Conservation (phyloP, 2,888 invertebrate species). For the Gymnocheta viridis region DNA sequence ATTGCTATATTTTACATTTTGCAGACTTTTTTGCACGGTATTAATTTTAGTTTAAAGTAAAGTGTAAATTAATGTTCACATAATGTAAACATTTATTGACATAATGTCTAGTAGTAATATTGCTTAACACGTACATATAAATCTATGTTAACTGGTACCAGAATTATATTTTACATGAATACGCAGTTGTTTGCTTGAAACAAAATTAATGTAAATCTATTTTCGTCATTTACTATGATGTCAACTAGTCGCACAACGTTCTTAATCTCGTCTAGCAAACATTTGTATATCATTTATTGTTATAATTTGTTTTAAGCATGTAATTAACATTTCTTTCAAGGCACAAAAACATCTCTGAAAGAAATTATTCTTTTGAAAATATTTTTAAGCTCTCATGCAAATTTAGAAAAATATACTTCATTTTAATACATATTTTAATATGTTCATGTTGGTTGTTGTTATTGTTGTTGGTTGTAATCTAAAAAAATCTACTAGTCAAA, state of each 20-base stretch:
- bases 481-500: conserved; percentile 37
- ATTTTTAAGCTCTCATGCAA: background rate
- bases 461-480: conserved; percentile 14
- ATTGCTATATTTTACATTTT: too few species aligned
- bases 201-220: too few species aligned
- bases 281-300: background rate
- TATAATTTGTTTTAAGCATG: too few species aligned
- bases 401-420: conserved; percentile 6
- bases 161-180: too few species aligned
- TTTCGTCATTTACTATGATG: background rate
- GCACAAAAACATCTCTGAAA: background rate
- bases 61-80: too few species aligned
- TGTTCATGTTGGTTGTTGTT: conserved; percentile 1
- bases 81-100: too few species aligned
- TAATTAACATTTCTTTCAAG: too few species aligned
- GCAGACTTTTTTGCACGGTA: too few species aligned
- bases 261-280: background rate
- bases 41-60: too few species aligned
- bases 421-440: background rate
- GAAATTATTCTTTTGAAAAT: background rate
- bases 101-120: too few species aligned
- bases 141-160: too few species aligned
- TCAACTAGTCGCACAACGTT: background rate
- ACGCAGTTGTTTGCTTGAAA: background rate
- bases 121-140: too few species aligned